Percentiles rank a stretch among this genome's conserved stretches.
Conservation (phyloP, 2,113 vertebrate genomes). For the Pogonocichla stellata region DNA sequence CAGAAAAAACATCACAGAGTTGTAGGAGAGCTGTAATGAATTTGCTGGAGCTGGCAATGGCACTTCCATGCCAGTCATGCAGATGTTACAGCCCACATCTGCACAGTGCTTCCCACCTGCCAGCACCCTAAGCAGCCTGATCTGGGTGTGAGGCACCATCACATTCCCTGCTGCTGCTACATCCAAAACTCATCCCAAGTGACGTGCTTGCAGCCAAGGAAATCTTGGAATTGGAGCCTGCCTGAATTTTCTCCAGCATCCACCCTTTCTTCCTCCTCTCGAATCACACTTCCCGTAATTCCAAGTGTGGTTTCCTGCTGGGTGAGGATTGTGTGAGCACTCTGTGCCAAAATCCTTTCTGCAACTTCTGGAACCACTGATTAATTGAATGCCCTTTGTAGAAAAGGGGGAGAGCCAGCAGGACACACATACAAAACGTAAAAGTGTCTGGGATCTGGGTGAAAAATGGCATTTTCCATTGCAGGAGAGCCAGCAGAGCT, state of each 20-base stretch:
- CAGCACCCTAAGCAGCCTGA: not conserved
- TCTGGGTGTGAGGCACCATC: not conserved
- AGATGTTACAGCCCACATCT: not conserved
- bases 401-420: rapidly evolving
- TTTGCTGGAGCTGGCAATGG: not conserved
- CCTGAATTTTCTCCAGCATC: not conserved
- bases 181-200: not conserved
- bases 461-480: not conserved
- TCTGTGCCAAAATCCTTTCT: not conserved
- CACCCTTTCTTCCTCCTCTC: not conserved
- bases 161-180: rapidly evolving
- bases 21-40: not conserved
- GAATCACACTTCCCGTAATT: not conserved
- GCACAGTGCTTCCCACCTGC: not conserved
- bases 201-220: not conserved
- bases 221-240: not conserved
- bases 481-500: not conserved
- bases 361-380: not conserved
- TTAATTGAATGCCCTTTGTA: not conserved
- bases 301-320: not conserved
- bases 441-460: rapidly evolving
- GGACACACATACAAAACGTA: rapidly evolving
- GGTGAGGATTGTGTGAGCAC: not conserved
- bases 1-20: rapidly evolving
- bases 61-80: not conserved